A percentile compares a stretch with the other conserved stretches of the same genome.
These are phyloP conservation scores for Disparrhopalites patrizii DNA, from an alignment of 2,888 invertebrate genomes.

Conservation along the genomic window DNA sequence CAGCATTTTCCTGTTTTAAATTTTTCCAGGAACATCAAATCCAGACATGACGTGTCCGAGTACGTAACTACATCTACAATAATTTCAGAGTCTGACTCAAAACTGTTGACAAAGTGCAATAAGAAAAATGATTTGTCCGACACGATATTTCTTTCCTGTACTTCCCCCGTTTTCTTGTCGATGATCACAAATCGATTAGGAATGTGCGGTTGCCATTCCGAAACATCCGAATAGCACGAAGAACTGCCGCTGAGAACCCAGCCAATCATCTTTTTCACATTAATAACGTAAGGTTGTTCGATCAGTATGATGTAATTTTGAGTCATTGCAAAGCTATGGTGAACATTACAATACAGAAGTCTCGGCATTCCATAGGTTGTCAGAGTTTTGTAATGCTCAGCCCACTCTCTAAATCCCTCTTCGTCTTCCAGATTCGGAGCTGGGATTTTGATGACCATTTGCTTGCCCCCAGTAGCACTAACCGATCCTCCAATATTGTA, in stretches of 20 bases:
- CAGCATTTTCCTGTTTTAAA: neutral
- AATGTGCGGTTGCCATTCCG: conserved; percentile 28
- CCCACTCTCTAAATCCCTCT: neutral
- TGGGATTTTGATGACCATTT: conserved; percentile 11
- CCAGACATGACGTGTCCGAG: neutral
- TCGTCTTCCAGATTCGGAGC: neutral
- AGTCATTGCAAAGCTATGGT: conserved; percentile 57
- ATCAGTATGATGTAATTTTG: conserved; percentile 56
- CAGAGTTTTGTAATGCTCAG: conserved; percentile 17
- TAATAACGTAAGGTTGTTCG: conserved; percentile 55
- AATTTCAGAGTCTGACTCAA: conserved; percentile 50
- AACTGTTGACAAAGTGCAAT: conserved; percentile 57
- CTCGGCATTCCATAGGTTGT: neutral
- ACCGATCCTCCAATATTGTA: conserved; percentile 3
- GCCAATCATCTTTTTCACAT: conserved; percentile 49
- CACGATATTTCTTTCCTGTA: conserved; percentile 36
- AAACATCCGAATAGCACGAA: neutral
- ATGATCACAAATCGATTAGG: conserved; percentile 52
- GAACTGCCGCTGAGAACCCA: neutral
- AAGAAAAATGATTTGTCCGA: conserved; percentile 53
- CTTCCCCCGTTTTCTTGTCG: conserved; percentile 52
- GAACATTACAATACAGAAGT: conserved; percentile 4
- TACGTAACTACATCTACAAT: conserved; percentile 50
- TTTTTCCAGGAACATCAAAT: neutral
- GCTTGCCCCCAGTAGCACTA: conserved; percentile 14